A percentile compares a stretch with the other conserved stretches of the same genome.
These are phyloP conservation scores for Caenorhabditis briggsae DNA, from an alignment of 1,140 invertebrate species.

Conservation along the genomic window DNA sequence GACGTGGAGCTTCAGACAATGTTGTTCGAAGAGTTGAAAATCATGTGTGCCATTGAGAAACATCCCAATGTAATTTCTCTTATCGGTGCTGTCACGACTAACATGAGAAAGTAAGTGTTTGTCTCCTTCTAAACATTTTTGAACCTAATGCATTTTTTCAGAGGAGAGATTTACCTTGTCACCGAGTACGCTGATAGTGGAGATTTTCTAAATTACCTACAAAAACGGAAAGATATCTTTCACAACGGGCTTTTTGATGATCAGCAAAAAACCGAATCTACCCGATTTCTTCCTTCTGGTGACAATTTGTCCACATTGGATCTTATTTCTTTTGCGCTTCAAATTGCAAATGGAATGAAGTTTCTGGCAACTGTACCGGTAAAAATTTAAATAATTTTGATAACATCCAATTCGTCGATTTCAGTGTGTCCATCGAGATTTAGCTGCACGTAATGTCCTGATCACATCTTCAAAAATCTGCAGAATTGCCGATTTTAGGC, in stretches of 20 bases:
- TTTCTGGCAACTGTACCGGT: slow-evolving; percentile 55
- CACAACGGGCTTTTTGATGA: slow-evolving; percentile 40
- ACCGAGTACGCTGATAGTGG: slow-evolving; percentile 57
- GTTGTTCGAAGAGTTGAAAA: slow-evolving; percentile 60
- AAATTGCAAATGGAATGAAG: slow-evolving; percentile 61
- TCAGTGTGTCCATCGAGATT: slow-evolving; percentile 65
- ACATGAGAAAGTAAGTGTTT: slow-evolving; percentile 59
- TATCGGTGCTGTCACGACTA: slow-evolving; percentile 56
- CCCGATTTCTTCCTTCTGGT: too few relatives aligned
- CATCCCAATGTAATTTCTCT: slow-evolving; percentile 62
- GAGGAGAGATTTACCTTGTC: slow-evolving; percentile 58
- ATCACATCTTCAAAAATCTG: slow-evolving; percentile 42
- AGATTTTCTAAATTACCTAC: slow-evolving; percentile 41
- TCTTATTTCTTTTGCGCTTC: slow-evolving; percentile 44
- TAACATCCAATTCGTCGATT: neutral
- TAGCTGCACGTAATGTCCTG: slow-evolving; percentile 62
- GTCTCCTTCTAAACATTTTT: neutral
- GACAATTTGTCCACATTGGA: slow-evolving; percentile 33
- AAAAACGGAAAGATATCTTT: neutral
- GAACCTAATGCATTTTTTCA: slow-evolving; percentile 10
- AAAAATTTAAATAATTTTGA: neutral
- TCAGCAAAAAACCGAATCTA: neutral
- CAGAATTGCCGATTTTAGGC: slow-evolving; percentile 59
- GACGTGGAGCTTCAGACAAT: slow-evolving; percentile 30
- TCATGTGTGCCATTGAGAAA: slow-evolving; percentile 59